Base-by-base conservation (phyloP, 2,888 invertebrate genomes). In the Neocrepidodera transversa region DNA sequence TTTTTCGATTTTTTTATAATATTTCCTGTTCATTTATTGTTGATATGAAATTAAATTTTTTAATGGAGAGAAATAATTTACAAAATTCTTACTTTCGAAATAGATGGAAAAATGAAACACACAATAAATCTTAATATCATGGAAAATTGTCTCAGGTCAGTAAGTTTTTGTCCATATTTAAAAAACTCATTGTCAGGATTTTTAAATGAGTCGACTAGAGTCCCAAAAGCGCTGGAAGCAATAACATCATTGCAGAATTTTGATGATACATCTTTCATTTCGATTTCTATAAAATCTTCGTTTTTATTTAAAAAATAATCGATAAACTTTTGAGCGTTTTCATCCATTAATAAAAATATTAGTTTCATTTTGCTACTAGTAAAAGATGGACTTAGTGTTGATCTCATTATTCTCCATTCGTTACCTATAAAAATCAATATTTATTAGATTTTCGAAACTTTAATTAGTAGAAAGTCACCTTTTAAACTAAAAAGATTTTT, bases 171-270 rank as follows among this genome's bases (percentile, higher is more conserved):
- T 84, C 85, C 78, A 80, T 82, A 18, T 20, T 68, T 49, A 64
- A 82, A 86, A 70, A 87, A 87, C 23, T 81, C 73, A 63, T 86
- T 86, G 0, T 84, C 69, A 6, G 74, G 76, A 0, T 86, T 79
- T 4, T 74, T 71, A 11, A 83, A 76, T 0, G 87, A 86, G 68
- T 87, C 80, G 1, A 85, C 81, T 63, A 58, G 40, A 20, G 67
- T 61, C 3, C 69, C 69, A 59, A 68, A 69, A 2, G 69, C 66
- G 10, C 58, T 79, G 0, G 82, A 79, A 0, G 84, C 84, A 48
- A 85, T 84, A 1, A 84, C 82, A 66, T 85, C 84, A 58, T 81
- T 83, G 0, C 82, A 74, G 62, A 78, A 82, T n/a, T 82, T 75
- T 0, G 79, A 77, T 1, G 79, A 80, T 1, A 80, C 65, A 43